Evolutionary conservation across 2,113 vertebrate genomes (phyloP).

Genomic region (Megaceryle torquata): DNA sequence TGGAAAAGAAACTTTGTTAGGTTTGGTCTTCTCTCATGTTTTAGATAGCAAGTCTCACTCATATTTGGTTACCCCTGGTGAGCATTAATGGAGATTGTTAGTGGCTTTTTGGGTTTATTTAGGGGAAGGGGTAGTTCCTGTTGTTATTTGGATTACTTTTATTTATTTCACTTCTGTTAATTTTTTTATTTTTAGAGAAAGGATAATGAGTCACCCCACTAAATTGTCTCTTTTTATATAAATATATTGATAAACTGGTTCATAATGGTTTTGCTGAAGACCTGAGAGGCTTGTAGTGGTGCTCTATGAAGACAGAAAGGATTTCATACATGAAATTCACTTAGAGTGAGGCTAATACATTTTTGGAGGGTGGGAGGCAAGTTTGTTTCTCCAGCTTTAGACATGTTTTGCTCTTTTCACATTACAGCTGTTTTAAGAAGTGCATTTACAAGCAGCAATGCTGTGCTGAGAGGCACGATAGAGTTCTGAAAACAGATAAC

Average conservation of each 20-base stretch:
- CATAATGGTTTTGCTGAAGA: not conserved
- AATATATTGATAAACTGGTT: not conserved
- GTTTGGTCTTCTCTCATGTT: not conserved
- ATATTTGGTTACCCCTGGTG: not conserved
- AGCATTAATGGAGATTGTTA: not conserved
- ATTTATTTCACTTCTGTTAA: not conserved
- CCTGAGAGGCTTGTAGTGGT: not conserved
- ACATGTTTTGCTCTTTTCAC: not conserved
- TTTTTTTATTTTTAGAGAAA: not conserved
- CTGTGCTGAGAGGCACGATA: not conserved
- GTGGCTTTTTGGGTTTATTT: not conserved
- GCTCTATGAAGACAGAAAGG: not conserved
- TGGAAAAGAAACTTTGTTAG: not conserved
- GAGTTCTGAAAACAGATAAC: not conserved
- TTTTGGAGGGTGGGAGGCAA: not conserved
- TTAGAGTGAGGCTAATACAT: not conserved
- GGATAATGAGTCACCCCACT: not conserved
- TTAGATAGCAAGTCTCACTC: not conserved
- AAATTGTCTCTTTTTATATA: not conserved
- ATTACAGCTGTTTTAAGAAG: not conserved
- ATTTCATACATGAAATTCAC: not conserved
- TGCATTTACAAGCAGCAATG: not conserved
- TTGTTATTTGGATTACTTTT: not conserved
- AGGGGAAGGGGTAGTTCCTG: not conserved
- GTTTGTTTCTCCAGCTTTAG: not conserved